phyloP scores from a whole-genome alignment of 2,888 invertebrate genomes.

The Zaprionus bogoriensis region DNA sequence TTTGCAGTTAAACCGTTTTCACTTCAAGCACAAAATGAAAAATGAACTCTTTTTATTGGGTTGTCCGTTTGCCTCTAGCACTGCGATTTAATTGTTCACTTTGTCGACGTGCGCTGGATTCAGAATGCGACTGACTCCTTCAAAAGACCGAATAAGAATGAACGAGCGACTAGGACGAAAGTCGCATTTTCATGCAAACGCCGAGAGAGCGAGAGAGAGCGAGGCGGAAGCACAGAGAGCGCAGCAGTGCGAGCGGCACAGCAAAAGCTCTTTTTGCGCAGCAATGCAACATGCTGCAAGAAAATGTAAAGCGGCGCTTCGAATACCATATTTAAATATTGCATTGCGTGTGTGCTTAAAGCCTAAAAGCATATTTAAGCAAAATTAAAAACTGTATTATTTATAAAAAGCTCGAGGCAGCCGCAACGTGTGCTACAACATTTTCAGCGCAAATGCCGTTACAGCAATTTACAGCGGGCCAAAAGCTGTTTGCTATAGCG shows the following conservation, averaged over 20 bases:
- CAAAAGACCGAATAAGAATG: conserved; percentile 82
- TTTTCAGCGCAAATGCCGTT: conserved; percentile 14
- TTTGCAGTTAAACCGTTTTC: conserved; percentile 36
- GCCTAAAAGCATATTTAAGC: conserved; percentile 38
- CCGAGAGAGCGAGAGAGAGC: conserved; percentile 3
- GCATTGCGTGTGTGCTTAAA: not conserved
- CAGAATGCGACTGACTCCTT: conserved; percentile 77
- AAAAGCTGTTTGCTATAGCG: conserved; percentile 17
- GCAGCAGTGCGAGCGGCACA: not conserved
- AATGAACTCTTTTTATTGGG: conserved; percentile 18
- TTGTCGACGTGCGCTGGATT: conserved; percentile 47
- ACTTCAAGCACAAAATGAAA: conserved; percentile 37
- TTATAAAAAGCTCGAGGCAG: not conserved
- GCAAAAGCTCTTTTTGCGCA: conserved; percentile 26
- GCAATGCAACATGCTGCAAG: conserved; percentile 7
- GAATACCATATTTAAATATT: not conserved
- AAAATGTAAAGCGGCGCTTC: conserved; percentile 23
- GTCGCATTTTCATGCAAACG: conserved; percentile 24
- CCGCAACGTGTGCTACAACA: conserved; percentile 29
- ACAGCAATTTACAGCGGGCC: not conserved
- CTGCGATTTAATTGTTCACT: conserved; percentile 37
- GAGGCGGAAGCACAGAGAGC: conserved; percentile 4
- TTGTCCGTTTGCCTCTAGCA: conserved; percentile 62
- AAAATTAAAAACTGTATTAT: not conserved
- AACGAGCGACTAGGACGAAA: conserved; percentile 65